Percentiles rank a stretch among this genome's conserved stretches.
Evolutionary conservation across 2,113 vertebrate genomes (phyloP).

Genomic region (Nothoprocta pentlandii): DNA sequence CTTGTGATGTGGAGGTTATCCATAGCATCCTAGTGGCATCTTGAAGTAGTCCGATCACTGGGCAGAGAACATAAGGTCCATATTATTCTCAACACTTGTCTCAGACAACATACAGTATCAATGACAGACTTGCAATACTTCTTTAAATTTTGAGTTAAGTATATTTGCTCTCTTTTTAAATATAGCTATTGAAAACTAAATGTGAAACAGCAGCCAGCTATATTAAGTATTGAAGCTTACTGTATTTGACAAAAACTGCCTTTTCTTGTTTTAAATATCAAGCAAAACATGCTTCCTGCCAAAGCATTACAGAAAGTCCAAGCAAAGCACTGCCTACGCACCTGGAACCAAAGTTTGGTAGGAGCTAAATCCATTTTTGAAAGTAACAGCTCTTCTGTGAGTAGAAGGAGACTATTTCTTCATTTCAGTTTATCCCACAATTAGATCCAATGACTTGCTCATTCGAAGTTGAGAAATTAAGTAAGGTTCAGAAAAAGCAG

Average conservation of each 20-base stretch:
- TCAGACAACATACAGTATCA: neutral
- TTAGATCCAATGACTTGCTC: neutral
- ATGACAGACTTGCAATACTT: neutral
- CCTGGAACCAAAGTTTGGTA: neutral
- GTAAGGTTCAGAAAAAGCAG: constrained; percentile 2
- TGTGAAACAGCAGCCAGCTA: neutral
- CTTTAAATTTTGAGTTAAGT: neutral
- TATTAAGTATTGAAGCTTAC: neutral
- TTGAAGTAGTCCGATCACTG: neutral
- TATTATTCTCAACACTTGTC: neutral
- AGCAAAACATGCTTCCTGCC: neutral
- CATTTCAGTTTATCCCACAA: constrained; percentile 4
- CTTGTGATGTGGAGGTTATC: neutral
- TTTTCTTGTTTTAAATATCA: neutral
- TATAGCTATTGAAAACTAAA: neutral
- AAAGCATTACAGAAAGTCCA: constrained; percentile 22
- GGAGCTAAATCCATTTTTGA: neutral
- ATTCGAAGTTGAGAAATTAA: neutral
- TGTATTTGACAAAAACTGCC: neutral
- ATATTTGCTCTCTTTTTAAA: neutral
- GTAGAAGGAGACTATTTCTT: neutral
- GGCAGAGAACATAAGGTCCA: neutral
- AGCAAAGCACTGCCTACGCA: neutral
- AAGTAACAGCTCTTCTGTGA: neutral
- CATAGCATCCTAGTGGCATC: neutral